These are phyloP conservation scores for Rhea americana DNA, from an alignment of 2,113 vertebrate species.

Conservation along the genomic window DNA sequence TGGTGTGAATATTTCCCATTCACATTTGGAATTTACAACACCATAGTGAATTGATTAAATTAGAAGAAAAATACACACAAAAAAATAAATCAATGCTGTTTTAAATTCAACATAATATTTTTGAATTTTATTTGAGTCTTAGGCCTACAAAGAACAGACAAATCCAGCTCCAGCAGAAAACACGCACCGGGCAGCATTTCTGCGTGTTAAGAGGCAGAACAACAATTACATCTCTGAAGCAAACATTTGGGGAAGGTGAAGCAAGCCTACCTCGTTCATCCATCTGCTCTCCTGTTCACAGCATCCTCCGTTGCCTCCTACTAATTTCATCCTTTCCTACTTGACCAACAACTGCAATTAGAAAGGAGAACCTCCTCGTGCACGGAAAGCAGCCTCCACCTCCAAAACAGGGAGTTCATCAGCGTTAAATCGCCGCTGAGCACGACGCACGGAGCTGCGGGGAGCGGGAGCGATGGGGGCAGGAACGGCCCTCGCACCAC, in stretches of 20 bases:
- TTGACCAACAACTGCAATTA: not conserved
- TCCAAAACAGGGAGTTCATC: not conserved
- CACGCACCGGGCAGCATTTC: not conserved
- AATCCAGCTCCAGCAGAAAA: not conserved
- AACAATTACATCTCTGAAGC: not conserved
- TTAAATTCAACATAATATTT: not conserved
- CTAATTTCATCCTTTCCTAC: not conserved
- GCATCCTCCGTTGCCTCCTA: not conserved
- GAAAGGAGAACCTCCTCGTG: not conserved
- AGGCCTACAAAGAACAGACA: not conserved
- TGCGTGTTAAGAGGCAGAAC: not conserved
- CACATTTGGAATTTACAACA: slow-evolving; percentile 43
- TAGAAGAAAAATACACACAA: slow-evolving; percentile 20
- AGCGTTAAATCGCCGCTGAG: not conserved
- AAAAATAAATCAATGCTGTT: slow-evolving; percentile 17
- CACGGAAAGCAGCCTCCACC: not conserved
- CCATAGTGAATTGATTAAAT: slow-evolving; percentile 48
- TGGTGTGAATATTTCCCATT: slow-evolving; percentile 54
- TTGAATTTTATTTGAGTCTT: not conserved
- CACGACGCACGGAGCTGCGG: not conserved
- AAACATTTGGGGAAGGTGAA: not conserved
- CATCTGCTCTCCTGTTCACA: not conserved
- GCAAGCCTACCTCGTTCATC: not conserved
- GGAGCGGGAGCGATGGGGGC: not conserved
- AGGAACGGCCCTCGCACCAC: accelerated